Percentiles rank a stretch among this genome's conserved stretches.
Conservation (phyloP, 2,113 vertebrate species). For the Bufo gargarizans region DNA sequence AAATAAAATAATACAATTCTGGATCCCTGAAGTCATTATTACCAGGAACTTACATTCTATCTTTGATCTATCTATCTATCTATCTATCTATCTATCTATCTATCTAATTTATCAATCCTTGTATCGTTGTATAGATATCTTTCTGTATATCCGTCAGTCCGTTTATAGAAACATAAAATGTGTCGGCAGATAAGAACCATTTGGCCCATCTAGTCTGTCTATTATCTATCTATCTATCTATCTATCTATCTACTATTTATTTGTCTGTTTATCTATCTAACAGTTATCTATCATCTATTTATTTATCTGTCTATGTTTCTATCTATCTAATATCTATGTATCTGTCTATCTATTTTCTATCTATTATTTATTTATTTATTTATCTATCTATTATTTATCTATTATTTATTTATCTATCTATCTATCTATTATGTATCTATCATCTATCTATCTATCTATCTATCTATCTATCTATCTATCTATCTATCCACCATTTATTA, state of each 20-base stretch:
- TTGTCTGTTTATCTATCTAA: no score
- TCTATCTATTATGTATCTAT: not conserved
- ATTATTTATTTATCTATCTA: not conserved
- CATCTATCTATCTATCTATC: not conserved
- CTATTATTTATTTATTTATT: no score
- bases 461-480: not conserved
- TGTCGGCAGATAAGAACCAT: no score
- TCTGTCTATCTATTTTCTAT: not conserved
- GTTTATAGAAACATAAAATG: no score
- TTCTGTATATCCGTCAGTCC: no score
- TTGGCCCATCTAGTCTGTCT: no score
- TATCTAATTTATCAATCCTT: not conserved
- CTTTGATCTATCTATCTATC: not conserved
- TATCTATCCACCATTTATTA: not conserved
- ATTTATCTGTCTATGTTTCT: no score
- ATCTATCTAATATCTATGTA: not conserved
- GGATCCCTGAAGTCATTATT: no score
- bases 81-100: not conserved
- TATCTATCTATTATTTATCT: no score
- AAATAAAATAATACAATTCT: no score
- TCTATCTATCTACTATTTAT: slow-evolving; percentile 14
- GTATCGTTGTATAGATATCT: no score
- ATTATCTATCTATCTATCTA: slow-evolving; percentile 15
- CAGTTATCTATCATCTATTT: no score
- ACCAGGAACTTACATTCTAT: not conserved